Evolutionary conservation across 2,888 invertebrate genomes (phyloP).

Genomic region (Cactoblastis cactorum): DNA sequence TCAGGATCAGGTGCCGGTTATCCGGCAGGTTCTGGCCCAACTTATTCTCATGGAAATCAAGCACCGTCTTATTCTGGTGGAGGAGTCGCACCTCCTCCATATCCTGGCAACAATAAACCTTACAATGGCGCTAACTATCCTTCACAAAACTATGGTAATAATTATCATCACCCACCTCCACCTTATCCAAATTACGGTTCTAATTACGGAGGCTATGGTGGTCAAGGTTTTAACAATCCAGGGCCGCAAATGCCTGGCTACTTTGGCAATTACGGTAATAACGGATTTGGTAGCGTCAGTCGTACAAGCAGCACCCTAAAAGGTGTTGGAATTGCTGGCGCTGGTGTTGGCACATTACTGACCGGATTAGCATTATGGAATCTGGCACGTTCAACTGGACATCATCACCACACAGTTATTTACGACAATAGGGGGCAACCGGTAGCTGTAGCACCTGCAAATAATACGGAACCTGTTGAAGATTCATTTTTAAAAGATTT

Average conservation of each 20-base stretch:
- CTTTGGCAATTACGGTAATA: constrained; percentile 58
- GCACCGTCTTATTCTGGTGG: constrained; percentile 25
- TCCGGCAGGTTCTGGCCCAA: not conserved
- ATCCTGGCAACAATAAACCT: constrained; percentile 33
- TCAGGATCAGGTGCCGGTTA: constrained; percentile 13
- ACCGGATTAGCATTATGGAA: constrained; percentile 75
- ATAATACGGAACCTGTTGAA: constrained; percentile 44
- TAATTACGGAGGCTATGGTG: constrained; percentile 42
- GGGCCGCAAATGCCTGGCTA: constrained; percentile 62
- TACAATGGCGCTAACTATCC: constrained; percentile 34
- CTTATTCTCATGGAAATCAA: not conserved
- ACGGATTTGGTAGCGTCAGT: constrained; percentile 54
- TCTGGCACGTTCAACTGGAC: constrained; percentile 67
- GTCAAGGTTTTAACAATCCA: constrained; percentile 36
- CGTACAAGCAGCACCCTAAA: constrained; percentile 54
- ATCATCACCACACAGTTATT: constrained; percentile 63
- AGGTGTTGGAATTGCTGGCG: constrained; percentile 69
- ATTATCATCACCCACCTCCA: constrained; percentile 54
- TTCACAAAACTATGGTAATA: constrained; percentile 40
- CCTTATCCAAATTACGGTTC: constrained; percentile 46
- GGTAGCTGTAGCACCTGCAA: constrained; percentile 60
- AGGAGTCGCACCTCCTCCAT: constrained; percentile 41
- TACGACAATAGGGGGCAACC: constrained; percentile 72
- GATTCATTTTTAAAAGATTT: constrained; percentile 66
- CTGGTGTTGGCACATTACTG: constrained; percentile 68